Evolutionary conservation across 2,797 vertebrate species (phyloP).

Genomic region (Gadopsis bispinosus): DNA sequence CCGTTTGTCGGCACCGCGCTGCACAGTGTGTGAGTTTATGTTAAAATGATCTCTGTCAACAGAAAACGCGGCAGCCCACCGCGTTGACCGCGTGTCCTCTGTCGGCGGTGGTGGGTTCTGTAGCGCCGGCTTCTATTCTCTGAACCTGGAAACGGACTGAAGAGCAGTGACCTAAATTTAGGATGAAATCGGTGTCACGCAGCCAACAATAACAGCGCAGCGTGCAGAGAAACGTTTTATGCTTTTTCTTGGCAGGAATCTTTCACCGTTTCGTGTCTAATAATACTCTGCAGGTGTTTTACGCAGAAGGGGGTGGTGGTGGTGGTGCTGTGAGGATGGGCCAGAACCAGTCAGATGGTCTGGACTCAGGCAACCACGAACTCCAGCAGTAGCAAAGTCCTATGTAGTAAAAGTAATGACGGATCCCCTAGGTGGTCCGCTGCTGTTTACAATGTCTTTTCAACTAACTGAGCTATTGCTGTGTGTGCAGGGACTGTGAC

Average conservation of each 20-base stretch:
- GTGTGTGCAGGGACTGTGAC: background rate
- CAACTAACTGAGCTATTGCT: background rate
- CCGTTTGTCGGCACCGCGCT: background rate
- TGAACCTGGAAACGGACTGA: constrained; percentile 12
- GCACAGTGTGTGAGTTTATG: background rate
- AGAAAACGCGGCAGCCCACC: too few species aligned
- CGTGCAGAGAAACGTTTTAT: background rate
- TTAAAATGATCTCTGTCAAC: background rate
- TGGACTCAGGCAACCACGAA: background rate
- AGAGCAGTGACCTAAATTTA: constrained; percentile 34
- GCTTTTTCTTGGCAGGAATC: background rate
- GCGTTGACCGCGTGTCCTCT: background rate
- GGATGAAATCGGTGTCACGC: constrained; percentile 5
- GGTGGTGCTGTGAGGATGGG: constrained; percentile 15
- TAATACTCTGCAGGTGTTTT: background rate
- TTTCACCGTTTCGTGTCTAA: background rate
- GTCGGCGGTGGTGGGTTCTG: too few species aligned
- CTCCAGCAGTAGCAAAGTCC: background rate
- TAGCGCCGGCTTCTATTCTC: background rate
- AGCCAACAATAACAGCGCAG: constrained; percentile 18
- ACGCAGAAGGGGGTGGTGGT: constrained; percentile 12
- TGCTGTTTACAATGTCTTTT: background rate
- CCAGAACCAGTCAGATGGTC: background rate
- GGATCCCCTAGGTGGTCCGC: background rate
- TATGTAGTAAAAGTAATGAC: background rate